Evolutionary conservation across 2,113 vertebrate species (phyloP), one percentile per base, ranked within the genome.

Genomic region (Corythornis madagascariensis): DNA sequence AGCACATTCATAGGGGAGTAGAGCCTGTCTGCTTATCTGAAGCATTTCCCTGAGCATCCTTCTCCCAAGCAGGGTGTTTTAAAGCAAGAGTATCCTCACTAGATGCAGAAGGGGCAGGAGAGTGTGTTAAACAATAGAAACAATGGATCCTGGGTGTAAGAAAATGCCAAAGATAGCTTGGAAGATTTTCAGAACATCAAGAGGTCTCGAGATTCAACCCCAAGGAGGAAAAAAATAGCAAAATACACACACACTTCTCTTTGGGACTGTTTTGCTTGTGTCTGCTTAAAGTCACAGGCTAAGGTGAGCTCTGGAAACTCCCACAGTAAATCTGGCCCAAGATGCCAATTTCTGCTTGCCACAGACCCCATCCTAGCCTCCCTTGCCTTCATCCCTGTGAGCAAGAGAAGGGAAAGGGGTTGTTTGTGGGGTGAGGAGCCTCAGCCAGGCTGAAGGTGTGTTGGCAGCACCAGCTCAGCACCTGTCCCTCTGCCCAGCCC

Each of bases 351-450:
- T 28, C 8, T 29, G 61, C 35, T 66, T 35, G 13, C 33, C 10
- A 16, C 0, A 1, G 11, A 5, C 9, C 13, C 20, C 0, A 4
- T 38, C 48, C 53, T 25, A n/a, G 2, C 24, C 16, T 53, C 26
- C 50, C 0, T 0, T 15, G 15, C 16, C n/a, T 53, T 69, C 8
- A 6, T 9, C 25, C 47, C 14, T 29, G n/a, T 4, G 24, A 59
- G 28, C 38, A 67, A 56, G 42, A 74, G 38, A 19, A 43, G 1
- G 17, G 22, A 11, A 83, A 43, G 11, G 74, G 12, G 13, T 19
- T 69, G 22, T 1, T 2, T 20, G 7, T 15, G 17, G 33, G 33
- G 4, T 2, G 4, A 52, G 16, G 29, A 70, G 26, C 24, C 28
- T 25, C 4, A 0, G 17, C 18, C 42, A 55, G 56, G 48, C 29